Evolutionary conservation across 2,888 invertebrate species (phyloP).

Genomic region (Lapara coniferarum): DNA sequence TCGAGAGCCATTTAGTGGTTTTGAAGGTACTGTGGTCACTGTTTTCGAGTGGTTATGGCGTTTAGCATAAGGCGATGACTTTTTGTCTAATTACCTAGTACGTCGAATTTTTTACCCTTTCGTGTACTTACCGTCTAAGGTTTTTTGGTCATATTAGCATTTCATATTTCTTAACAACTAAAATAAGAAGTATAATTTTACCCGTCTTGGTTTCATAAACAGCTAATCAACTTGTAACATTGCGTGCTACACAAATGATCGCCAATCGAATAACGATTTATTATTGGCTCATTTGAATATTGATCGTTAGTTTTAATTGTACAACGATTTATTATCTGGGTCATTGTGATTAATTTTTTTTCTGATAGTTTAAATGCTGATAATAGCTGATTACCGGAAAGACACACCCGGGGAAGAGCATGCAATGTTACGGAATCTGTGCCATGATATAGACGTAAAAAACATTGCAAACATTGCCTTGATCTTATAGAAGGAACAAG

Average conservation of each 20-base stretch:
- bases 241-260: neutral
- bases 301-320: neutral
- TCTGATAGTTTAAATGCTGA: neutral
- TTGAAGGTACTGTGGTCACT: too few species aligned
- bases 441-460: neutral
- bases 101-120: too few species aligned
- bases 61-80: too few species aligned
- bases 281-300: conserved; percentile 12
- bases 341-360: conserved; percentile 6
- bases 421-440: neutral
- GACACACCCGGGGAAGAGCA: conserved; percentile 1
- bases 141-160: too few species aligned
- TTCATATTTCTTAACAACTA: too few species aligned
- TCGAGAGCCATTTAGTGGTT: too few species aligned
- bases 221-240: conserved; percentile 8
- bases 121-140: too few species aligned
- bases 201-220: neutral
- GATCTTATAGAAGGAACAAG: too few species aligned
- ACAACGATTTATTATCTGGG: neutral
- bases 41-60: too few species aligned
- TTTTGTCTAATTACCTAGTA: too few species aligned
- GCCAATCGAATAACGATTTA: neutral
- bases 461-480: too few species aligned
- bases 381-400: conserved; percentile 4
- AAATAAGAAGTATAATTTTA: too few species aligned